A percentile compares a stretch with the other conserved stretches of the same genome.
phyloP scores from a whole-genome alignment of 2,888 invertebrate species.

The Sminthurinus aureus region DNA sequence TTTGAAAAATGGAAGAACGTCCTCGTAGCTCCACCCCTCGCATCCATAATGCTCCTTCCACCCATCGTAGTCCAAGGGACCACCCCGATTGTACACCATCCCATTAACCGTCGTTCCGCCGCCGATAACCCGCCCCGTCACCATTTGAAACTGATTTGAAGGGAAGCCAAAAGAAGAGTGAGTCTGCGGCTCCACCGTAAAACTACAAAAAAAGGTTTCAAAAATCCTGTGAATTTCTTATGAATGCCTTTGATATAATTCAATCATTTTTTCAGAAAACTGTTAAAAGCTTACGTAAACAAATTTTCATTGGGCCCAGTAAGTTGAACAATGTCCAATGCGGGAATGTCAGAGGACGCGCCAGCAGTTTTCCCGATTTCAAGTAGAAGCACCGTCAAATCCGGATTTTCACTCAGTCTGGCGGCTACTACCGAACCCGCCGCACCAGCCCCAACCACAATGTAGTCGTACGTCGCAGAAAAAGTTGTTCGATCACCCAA shows the following conservation, averaged over 20 bases:
- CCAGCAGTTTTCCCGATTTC: not conserved
- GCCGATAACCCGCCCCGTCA: slow-evolving; percentile 1
- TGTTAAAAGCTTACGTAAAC: too few relatives aligned
- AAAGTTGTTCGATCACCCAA: too few relatives aligned
- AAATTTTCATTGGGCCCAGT: not conserved
- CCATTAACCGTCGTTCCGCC: slow-evolving; percentile 11
- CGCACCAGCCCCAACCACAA: not conserved
- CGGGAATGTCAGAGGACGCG: slow-evolving; percentile 4
- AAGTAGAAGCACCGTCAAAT: not conserved
- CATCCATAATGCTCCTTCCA: slow-evolving; percentile 5
- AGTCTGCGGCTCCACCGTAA: slow-evolving; percentile 12
- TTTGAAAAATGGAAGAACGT: not conserved
- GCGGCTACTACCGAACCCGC: not conserved
- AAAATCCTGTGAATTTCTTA: too few relatives aligned
- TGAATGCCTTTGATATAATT: too few relatives aligned
- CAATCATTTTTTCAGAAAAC: too few relatives aligned
- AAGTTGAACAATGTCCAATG: slow-evolving; percentile 12
- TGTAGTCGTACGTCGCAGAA: not conserved
- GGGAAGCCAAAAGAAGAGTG: not conserved
- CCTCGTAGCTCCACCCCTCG: not conserved
- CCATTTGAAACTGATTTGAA: not conserved
- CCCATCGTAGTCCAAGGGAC: not conserved
- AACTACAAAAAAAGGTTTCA: not conserved
- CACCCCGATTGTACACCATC: slow-evolving; percentile 30
- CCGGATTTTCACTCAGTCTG: not conserved